Percentiles rank a stretch among this genome's conserved stretches.
These are phyloP conservation scores for Cochlearius cochlearius DNA, from an alignment of 2,113 vertebrate species.

Conservation along the genomic window DNA sequence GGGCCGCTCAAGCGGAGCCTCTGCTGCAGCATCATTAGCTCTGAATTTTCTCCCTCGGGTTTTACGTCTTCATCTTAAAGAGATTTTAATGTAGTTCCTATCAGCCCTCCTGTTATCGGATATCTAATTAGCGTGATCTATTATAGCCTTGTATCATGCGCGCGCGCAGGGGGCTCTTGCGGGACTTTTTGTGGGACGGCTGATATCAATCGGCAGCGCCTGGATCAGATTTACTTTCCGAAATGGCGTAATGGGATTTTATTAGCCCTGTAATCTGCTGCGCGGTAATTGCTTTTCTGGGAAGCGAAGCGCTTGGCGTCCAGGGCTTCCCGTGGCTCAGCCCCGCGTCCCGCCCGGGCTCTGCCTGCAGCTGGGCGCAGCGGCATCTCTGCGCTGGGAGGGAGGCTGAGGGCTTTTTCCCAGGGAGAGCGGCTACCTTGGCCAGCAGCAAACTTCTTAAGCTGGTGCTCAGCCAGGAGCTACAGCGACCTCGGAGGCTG, in stretches of 20 bases:
- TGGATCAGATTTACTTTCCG: conserved; percentile 49
- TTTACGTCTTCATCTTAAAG: conserved; percentile 31
- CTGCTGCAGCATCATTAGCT: conserved; percentile 28
- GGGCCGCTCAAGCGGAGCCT: not conserved
- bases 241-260: conserved; percentile 62
- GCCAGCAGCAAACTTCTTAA: too few relatives aligned
- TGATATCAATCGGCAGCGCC: conserved; percentile 22
- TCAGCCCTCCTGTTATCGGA: conserved; percentile 23
- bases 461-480: not conserved
- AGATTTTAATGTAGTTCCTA: conserved; percentile 46
- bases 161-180: not conserved
- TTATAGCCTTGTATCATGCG: not conserved
- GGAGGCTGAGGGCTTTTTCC: not conserved
- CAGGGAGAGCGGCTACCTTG: accelerated
- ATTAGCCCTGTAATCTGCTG: conserved; percentile 45
- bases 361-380: not conserved
- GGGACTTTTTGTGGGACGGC: not conserved
- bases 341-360: not conserved
- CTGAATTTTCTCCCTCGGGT: conserved; percentile 20
- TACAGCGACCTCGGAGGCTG: not conserved
- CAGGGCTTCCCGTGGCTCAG: not conserved
- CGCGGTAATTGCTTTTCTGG: conserved; percentile 64
- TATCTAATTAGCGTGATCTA: conserved; percentile 52
- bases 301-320: not conserved
- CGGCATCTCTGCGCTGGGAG: accelerated